Evolutionary conservation across 2,113 vertebrate genomes (phyloP), one percentile per base, ranked within the genome.

Genomic region (Theristicus caerulescens): DNA sequence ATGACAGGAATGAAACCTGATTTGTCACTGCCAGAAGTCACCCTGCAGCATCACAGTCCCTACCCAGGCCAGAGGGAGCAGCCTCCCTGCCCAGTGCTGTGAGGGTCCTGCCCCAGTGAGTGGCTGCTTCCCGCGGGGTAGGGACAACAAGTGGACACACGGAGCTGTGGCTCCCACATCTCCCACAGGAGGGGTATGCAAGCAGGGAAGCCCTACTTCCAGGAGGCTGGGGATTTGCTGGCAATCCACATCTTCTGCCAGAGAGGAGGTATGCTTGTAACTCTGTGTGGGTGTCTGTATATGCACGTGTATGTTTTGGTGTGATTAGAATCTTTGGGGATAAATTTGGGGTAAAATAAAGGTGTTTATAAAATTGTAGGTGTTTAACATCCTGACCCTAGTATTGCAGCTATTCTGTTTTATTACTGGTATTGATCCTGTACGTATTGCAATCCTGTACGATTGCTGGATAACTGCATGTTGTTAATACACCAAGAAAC

Each of bases 41-140:
- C 17, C 31, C 47, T 20, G 24, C 16, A 7, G 29, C 15, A 46
- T 32, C n/a, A 34, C 11, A 58, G 46, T 9, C 3, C 19, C 8
- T 58, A 14, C 18, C 25, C 42, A 44, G 36, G 26, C 29, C 57
- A 44, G 51, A 25, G 9, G n/a, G 17, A 70, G 8, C 40, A 71
- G 11, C 7, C 2, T 38, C 11, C 11, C 27, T 64, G 16, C 14
- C 36, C 2, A 2, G 8, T 29, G n/a, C 26, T 1, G 0, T 27
- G 16, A 31, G 38, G 8, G 12, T 40, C 51, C 46, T 57, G 40
- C 17, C 20, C 58, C 1, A 0, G n/a, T 1, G 1, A 22, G 34
- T 11, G 31, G 31, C 6, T 64, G 31, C 17, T 72, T 18, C 58
- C 11, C 0, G 0, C 0, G 0, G 13, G 3, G 7, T 2, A 13